A percentile compares a stretch with the other conserved stretches of the same genome.
phyloP scores from a whole-genome alignment of 2,888 invertebrate genomes.

The Drosophila algonquin region DNA sequence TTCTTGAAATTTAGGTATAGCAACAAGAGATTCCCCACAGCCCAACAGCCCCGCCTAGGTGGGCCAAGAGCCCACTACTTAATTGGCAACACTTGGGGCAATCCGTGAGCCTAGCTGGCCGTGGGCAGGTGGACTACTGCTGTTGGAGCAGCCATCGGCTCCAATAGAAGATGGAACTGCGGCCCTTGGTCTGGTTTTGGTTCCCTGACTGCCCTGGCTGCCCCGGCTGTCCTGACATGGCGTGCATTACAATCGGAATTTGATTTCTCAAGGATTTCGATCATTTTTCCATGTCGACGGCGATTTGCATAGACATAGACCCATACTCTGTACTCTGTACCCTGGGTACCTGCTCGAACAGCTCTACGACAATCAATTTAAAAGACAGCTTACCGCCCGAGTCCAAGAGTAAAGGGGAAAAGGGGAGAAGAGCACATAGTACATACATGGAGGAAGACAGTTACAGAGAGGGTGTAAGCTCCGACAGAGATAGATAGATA shows the following conservation, averaged over 20 bases:
- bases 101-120: slow-evolving; percentile 48
- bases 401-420: not conserved
- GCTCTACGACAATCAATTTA: slow-evolving; percentile 59
- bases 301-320: slow-evolving; percentile 47
- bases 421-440: not conserved
- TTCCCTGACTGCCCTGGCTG: not conserved
- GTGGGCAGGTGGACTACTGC: slow-evolving; percentile 41
- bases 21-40: slow-evolving; percentile 26
- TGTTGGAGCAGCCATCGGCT: slow-evolving; percentile 36
- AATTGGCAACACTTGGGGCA: slow-evolving; percentile 67
- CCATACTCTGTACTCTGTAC: slow-evolving; percentile 15
- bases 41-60: slow-evolving; percentile 28
- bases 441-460: slow-evolving; percentile 5
- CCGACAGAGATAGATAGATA: slow-evolving; percentile 28
- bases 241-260: slow-evolving; percentile 70
- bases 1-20: slow-evolving; percentile 25
- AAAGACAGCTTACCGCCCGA: slow-evolving; percentile 47
- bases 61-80: slow-evolving; percentile 55
- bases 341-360: slow-evolving; percentile 57
- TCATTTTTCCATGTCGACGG: slow-evolving; percentile 67
- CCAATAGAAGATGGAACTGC: slow-evolving; percentile 28
- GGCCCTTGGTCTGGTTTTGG: not conserved
- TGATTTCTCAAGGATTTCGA: slow-evolving; percentile 77
- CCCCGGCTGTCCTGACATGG: slow-evolving; percentile 53
- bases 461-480: slow-evolving; percentile 7